Conservation (phyloP, 2,113 vertebrate species). For the Ceyx margarethae region DNA sequence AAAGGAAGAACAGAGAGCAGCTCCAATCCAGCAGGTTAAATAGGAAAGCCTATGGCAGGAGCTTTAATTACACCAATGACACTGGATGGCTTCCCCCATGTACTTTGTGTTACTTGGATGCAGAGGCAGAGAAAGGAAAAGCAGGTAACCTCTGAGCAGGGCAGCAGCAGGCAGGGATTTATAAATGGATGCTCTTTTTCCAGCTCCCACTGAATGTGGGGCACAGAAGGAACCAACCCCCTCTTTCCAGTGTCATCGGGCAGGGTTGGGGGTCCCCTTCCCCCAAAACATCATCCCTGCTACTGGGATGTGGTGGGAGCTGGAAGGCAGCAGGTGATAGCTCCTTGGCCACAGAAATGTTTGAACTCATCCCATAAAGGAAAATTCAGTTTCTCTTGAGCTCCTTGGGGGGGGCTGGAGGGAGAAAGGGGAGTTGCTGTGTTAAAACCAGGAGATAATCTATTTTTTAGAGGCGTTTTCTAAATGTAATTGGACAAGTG, state of each 20-base stretch:
- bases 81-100: background rate
- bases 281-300: background rate
- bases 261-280: background rate
- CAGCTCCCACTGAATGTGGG: background rate
- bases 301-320: background rate
- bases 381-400: background rate
- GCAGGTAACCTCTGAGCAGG: background rate
- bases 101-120: background rate
- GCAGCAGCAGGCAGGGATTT: background rate
- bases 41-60: background rate
- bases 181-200: background rate
- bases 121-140: background rate
- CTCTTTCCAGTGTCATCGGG: background rate
- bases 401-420: background rate
- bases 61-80: conserved; percentile 57
- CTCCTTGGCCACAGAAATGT: background rate
- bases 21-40: conserved; percentile 39
- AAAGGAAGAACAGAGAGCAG: conserved; percentile 48
- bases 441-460: background rate
- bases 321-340: background rate
- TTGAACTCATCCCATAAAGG: background rate
- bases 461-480: background rate
- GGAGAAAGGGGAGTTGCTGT: background rate
- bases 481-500: background rate
- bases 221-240: background rate